Evolutionary conservation across 92 coral and sea anemone species (phyloP).

Genomic region (Blastomussa wellsi): DNA sequence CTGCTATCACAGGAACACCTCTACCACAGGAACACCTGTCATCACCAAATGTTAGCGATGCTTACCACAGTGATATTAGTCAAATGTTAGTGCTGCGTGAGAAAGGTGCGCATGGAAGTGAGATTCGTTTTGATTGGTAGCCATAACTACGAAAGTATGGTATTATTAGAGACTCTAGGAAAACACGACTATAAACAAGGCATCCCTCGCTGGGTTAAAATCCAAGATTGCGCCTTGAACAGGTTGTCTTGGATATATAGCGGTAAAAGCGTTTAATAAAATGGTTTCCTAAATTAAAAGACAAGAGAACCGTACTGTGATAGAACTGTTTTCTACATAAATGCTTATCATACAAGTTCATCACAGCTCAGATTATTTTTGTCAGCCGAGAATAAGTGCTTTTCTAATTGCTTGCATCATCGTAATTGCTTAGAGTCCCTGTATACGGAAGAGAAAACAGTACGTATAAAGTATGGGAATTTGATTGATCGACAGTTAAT

Average conservation of each 20-base stretch:
- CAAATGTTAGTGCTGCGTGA: conserved; percentile 7
- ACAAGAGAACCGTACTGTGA: background rate
- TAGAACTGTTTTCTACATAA: background rate
- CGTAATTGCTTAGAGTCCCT: background rate
- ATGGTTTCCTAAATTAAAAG: background rate
- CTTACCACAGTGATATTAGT: background rate
- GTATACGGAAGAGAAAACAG: background rate
- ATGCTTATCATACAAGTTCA: too few species aligned
- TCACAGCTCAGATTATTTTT: too few species aligned
- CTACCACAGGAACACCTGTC: background rate
- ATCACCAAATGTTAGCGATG: too few species aligned
- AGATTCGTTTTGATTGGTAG: conserved; percentile 24
- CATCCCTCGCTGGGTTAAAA: background rate
- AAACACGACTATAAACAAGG: background rate
- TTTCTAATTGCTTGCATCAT: background rate
- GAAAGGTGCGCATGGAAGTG: conserved; percentile 36
- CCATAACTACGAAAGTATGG: background rate
- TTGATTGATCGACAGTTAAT: background rate
- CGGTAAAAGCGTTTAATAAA: background rate
- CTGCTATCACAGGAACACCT: background rate
- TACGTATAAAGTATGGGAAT: background rate
- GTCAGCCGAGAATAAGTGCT: background rate
- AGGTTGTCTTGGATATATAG: background rate
- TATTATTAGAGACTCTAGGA: conserved; percentile 1
- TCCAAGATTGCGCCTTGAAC: background rate